Percentiles rank a stretch among this genome's conserved stretches.
These are phyloP conservation scores for Butastur rufipennis DNA, from an alignment of 2,113 vertebrate genomes.

Conservation along the genomic window DNA sequence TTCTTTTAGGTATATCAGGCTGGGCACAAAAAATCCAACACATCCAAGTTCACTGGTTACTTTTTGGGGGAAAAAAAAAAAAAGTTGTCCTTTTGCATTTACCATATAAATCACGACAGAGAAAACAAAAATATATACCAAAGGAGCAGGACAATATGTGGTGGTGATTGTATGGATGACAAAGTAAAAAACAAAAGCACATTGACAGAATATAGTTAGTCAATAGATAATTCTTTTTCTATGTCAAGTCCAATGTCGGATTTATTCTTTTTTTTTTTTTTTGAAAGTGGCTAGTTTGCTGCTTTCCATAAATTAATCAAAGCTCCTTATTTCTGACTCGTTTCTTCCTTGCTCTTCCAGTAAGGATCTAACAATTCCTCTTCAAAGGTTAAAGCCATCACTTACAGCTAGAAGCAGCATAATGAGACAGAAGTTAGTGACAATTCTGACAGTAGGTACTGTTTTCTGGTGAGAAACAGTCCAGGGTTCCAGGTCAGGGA, in stretches of 20 bases:
- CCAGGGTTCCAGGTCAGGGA: neutral
- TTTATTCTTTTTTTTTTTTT: neutral
- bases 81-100: neutral
- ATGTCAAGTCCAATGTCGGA: neutral
- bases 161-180: neutral
- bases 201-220: neutral
- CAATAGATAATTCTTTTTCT: neutral
- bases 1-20: neutral
- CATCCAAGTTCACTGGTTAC: neutral
- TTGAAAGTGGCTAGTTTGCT: neutral
- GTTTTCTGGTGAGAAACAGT: neutral
- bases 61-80: neutral
- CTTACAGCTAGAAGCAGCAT: neutral
- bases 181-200: neutral
- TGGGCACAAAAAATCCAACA: neutral
- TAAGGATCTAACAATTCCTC: neutral
- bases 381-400: neutral
- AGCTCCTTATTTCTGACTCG: neutral
- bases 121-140: neutral
- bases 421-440: neutral
- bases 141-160: neutral
- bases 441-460: neutral
- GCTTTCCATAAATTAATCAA: neutral
- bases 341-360: neutral
- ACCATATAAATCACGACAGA: neutral